A percentile compares a stretch with the other conserved stretches of the same genome.
phyloP scores from a whole-genome alignment of 2,888 invertebrate genomes.

The Cacoxenus indagator region DNA sequence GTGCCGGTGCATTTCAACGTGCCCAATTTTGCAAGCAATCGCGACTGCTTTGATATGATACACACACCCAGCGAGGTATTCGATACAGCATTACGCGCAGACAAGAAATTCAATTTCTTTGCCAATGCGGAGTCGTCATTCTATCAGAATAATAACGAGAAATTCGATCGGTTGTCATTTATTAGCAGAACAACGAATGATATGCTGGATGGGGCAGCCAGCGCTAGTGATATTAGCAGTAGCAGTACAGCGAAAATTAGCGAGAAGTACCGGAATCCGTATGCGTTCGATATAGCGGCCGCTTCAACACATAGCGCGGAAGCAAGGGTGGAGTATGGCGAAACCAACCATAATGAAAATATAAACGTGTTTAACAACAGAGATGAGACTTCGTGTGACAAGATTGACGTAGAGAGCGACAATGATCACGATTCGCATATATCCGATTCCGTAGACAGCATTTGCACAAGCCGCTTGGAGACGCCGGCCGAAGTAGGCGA shows the following conservation, averaged over 20 bases:
- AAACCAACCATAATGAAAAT: constrained; percentile 42
- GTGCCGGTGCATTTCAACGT: constrained; percentile 70
- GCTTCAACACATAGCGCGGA: constrained; percentile 22
- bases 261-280: constrained; percentile 55
- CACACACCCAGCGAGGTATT: constrained; percentile 65
- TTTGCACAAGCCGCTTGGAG: constrained; percentile 61
- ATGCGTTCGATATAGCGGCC: constrained; percentile 43
- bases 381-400: constrained; percentile 68
- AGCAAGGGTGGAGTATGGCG: constrained; percentile 36
- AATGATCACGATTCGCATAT: constrained; percentile 69
- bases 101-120: constrained; percentile 68
- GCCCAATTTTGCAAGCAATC: constrained; percentile 62
- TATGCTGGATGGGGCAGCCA: constrained; percentile 40
- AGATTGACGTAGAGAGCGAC: constrained; percentile 70
- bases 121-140: constrained; percentile 63
- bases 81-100: constrained; percentile 58
- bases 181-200: constrained; percentile 57
- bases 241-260: constrained; percentile 34
- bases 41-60: constrained; percentile 68
- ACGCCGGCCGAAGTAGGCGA: constrained; percentile 46
- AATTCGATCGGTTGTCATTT: constrained; percentile 66
- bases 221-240: constrained; percentile 2
- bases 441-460: constrained; percentile 68
- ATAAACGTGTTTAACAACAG: constrained; percentile 55
- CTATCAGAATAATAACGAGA: constrained; percentile 61